Evolutionary conservation across 2,888 invertebrate species (phyloP).

Genomic region (Sepiola atlantica): DNA sequence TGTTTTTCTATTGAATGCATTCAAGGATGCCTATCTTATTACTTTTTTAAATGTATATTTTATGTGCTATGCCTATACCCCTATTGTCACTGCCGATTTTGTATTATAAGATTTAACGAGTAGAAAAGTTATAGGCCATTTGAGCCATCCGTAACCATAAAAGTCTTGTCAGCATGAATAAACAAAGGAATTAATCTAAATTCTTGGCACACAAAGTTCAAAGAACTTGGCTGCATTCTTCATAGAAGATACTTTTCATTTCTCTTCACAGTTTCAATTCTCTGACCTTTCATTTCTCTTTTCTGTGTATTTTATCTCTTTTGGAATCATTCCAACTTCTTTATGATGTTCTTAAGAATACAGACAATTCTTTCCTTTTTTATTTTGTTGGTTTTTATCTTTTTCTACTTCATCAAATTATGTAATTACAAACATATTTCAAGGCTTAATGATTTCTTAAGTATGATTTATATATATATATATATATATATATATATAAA

Average conservation of each 20-base stretch:
- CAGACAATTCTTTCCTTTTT: background rate
- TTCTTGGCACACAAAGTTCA: conserved; percentile 22
- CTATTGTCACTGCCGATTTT: no score
- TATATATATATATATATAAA: no score
- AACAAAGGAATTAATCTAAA: conserved; percentile 32
- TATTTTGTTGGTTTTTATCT: background rate
- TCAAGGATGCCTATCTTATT: no score
- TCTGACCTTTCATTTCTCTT: background rate
- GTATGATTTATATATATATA: background rate
- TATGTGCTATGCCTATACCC: no score
- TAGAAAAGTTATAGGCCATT: no score
- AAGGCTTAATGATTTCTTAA: background rate
- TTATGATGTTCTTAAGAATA: background rate
- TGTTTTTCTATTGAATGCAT: no score
- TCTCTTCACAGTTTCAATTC: background rate
- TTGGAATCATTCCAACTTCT: background rate
- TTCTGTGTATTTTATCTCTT: background rate
- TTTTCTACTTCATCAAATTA: background rate
- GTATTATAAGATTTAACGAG: no score
- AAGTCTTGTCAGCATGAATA: background rate
- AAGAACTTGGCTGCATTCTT: background rate
- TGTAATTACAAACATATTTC: background rate
- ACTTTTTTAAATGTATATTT: no score
- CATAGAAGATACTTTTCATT: background rate
- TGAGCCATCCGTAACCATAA: no score